These are phyloP conservation scores for Globia sparganii DNA, from an alignment of 2,888 invertebrate species.

Conservation along the genomic window DNA sequence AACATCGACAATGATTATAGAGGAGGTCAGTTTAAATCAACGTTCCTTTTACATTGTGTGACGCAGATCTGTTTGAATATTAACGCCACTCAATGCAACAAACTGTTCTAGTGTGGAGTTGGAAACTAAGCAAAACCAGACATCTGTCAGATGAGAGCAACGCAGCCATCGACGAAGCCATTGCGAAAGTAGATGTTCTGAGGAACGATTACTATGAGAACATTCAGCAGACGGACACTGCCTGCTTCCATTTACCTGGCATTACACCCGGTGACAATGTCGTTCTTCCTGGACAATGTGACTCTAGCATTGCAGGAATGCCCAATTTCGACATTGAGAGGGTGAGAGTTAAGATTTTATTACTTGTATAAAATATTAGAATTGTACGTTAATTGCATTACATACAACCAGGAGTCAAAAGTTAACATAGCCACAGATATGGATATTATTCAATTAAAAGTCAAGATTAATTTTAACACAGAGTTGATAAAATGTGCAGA, in stretches of 20 bases:
- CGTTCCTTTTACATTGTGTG: too few species aligned
- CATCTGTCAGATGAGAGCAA: slow-evolving; percentile 66
- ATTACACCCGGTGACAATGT: slow-evolving; percentile 71
- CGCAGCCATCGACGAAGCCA: slow-evolving; percentile 71
- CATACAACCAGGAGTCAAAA: not conserved
- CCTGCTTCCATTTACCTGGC: slow-evolving; percentile 80
- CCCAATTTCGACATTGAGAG: slow-evolving; percentile 69
- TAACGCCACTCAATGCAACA: not conserved
- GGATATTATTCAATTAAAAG: not conserved
- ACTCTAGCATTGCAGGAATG: slow-evolving; percentile 71
- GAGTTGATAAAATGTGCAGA: slow-evolving; percentile 20
- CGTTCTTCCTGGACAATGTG: slow-evolving; percentile 78
- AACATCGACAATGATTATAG: slow-evolving; percentile 71
- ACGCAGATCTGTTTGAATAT: not conserved
- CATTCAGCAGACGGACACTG: slow-evolving; percentile 72
- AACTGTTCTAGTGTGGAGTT: slow-evolving; percentile 69
- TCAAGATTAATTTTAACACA: not conserved
- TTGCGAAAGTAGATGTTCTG: slow-evolving; percentile 71
- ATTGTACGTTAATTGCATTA: not conserved
- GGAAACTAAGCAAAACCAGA: slow-evolving; percentile 80
- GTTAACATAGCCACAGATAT: not conserved
- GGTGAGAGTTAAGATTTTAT: slow-evolving; percentile 33
- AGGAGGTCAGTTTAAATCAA: slow-evolving; percentile 68
- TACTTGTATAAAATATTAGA: too few species aligned
- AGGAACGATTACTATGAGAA: slow-evolving; percentile 74